Base-by-base conservation (phyloP, 2,113 vertebrate species). In the Microcebus ravelobensis region DNA sequence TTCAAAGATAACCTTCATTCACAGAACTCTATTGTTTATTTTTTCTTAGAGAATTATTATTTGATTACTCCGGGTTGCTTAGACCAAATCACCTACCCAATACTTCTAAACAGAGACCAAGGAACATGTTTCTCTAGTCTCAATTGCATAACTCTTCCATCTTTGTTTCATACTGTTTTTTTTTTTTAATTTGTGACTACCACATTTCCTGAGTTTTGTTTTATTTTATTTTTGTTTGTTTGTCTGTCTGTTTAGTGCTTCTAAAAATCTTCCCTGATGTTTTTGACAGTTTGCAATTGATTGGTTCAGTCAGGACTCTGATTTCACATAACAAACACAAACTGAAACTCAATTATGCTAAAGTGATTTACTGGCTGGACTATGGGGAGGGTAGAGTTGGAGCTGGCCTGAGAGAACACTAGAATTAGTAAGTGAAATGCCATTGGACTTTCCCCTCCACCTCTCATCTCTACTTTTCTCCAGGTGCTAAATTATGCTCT, bases 271-370 rank as follows among this genome's bases (percentile, higher is more conserved):
- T 91, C 3, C 23, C 34, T 79, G 20, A 85, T 76, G 14, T 83
- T 82, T 84, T 83, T 31, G 20, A 55, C 50, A 83, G 1, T 92
- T 87, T 93, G 86, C 59, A 65, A 74, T 65, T 74, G 27, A 61
- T 89, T 86, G 25, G 31, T 93, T 73, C 94, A 86, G 50, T 88
- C 18, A 88, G 45, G 29, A 65, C 74, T 85, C 85, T 25, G 13
- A 95, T n/a, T 93, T 89, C 45, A 84, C 63, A 68, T 57, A 76
- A 93, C 25, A 79, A 82, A 83, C 70, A 91, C 48, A 79, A 94
- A 79, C 8, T 87, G 29, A 90, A 92, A 86, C 13, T 57, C 6
- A 18, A 12, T 94, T 93, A 61, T 31, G n/a, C 9, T 52, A 45
- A 77, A 84, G 70, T 21, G 50, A 21, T 59, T 61, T 92, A 42